Conservation (phyloP, 1,140 invertebrate species). For the Eueides isabella region DNA sequence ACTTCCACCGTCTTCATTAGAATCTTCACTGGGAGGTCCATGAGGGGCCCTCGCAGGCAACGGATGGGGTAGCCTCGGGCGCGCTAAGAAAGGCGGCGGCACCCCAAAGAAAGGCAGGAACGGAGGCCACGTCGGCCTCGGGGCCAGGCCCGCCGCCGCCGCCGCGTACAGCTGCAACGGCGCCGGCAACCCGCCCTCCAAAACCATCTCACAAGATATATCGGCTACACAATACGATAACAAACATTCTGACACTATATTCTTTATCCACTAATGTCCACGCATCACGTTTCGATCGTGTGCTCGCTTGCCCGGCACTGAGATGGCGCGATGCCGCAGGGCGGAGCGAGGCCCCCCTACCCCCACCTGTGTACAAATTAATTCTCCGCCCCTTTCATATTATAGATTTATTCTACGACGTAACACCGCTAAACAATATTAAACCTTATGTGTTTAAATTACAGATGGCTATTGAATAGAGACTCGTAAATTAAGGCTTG, state of each 20-base stretch:
- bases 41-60: constrained; percentile 65
- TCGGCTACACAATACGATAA: constrained; percentile 55
- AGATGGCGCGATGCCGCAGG: constrained; percentile 68
- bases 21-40: constrained; percentile 83
- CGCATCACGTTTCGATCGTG: constrained; percentile 47
- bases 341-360: constrained; percentile 62
- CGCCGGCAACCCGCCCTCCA: constrained; percentile 81
- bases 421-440: constrained; percentile 67
- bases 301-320: constrained; percentile 64
- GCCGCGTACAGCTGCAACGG: constrained; percentile 84
- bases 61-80: constrained; percentile 68
- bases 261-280: constrained; percentile 39
- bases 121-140: constrained; percentile 82
- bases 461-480: constrained; percentile 74
- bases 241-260: constrained; percentile 40
- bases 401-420: constrained; percentile 79
- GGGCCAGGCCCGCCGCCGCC: constrained; percentile 81
- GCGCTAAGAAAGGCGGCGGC: constrained; percentile 76
- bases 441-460: constrained; percentile 70
- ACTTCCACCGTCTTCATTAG: constrained; percentile 83
- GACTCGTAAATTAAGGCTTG: constrained; percentile 70
- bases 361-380: constrained; percentile 69
- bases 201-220: constrained; percentile 68
- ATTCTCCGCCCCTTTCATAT: constrained; percentile 80
- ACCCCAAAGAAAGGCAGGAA: constrained; percentile 83